Conservation (phyloP, 1,140 invertebrate species). For the Popillia japonica region DNA sequence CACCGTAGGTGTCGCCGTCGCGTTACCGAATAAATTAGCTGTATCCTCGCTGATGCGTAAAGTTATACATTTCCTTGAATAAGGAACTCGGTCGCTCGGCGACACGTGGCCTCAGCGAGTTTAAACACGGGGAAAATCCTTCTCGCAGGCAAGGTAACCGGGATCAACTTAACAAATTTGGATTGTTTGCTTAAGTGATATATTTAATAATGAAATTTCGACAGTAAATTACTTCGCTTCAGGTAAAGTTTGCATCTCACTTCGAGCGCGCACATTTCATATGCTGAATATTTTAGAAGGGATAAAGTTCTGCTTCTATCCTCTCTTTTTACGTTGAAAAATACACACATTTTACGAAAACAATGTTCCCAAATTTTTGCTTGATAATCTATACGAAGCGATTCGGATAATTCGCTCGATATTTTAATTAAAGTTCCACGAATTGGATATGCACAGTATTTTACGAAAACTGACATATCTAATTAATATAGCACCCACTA, state of each 20-base stretch:
- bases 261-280: too few species aligned
- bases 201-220: conserved; percentile 13
- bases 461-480: too few species aligned
- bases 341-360: too few species aligned
- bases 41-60: neutral
- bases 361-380: too few species aligned
- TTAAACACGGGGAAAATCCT: conserved; percentile 4
- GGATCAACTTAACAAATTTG: conserved; percentile 2
- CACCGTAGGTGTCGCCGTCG: neutral
- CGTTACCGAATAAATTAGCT: neutral
- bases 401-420: too few species aligned
- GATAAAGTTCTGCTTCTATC: too few species aligned
- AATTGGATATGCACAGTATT: too few species aligned
- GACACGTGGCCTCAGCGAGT: neutral
- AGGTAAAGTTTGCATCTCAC: neutral
- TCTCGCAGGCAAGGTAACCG: neutral
- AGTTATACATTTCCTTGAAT: neutral
- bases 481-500: too few species aligned
- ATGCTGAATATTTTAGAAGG: too few species aligned
- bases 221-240: neutral
- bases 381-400: too few species aligned
- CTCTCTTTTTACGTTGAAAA: too few species aligned
- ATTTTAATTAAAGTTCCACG: too few species aligned
- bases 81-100: neutral
- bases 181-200: conserved; percentile 11